Base-by-base conservation (phyloP, 2,113 vertebrate species). In the Ictidomys tridecemlineatus region DNA sequence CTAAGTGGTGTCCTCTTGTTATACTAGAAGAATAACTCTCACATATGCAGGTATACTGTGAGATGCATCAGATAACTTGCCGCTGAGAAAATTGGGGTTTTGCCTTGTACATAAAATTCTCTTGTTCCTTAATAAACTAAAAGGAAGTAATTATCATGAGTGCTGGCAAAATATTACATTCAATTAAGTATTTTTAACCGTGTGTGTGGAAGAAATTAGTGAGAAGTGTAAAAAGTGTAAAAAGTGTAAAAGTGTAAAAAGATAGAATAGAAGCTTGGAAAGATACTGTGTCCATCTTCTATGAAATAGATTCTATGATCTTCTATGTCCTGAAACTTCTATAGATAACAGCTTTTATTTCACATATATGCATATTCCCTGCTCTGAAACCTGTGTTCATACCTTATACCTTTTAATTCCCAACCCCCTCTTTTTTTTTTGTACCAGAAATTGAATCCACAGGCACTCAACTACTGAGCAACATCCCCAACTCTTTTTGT, bases 121-220 rank as follows among this genome's bases (percentile, higher is more conserved):
- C 37, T 69, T 97, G 78, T 98, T 97, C 89, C 4, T 76, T 92
- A 70, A 78, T 97, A 97, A 97, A 98, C 96, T 80, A 96, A 97
- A 97, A 96, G 97, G 93, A 97, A 98, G 82, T 95, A 97, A 97
- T 97, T 45, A 1, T n/a, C 18, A 96, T 96, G 91, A 89, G 56
- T 85, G 69, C 90, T 96, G 95, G 96, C 85, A 98, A 98, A 94
- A 97, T 97, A 96, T 58, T 96, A 94, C 58, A 39, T 94, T 98
- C 91, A 96, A 94, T 95, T 94, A 98, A 98, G 93, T 95, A 96
- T 98, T 97, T 97, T 70, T 98, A 97, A 98, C 93, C 95, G 93
- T 98, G 42, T 86, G 85, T 85, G 82, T 82, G 84, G 94, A 97
- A 97, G 91, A 73, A 74, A 95, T 94, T 90, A 98, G 95, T 32